Base-by-base conservation (phyloP, 2,113 vertebrate species). In the Oreochromis tanganicae region DNA sequence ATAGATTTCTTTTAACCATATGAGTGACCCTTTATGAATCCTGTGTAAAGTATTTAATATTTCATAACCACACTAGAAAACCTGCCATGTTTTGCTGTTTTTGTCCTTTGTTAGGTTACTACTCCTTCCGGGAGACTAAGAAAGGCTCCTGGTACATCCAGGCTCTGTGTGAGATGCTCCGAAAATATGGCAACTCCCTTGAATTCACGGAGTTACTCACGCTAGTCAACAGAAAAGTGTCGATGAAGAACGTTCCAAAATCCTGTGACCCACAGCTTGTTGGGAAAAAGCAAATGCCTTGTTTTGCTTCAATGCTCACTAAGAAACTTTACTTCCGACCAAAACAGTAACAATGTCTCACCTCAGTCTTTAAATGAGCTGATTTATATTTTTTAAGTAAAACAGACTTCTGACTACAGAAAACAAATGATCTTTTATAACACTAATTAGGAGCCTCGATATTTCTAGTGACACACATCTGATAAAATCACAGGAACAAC, bases 271-370 rank as follows among this genome's bases (percentile, higher is more conserved):
- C 1, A 0, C 92, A 6, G 0, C 95, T 97, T 7, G 94, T 98
- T 11, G 98, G 98, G 14, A 99, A 99, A 94, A 99, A 99, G 83
- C 98, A 99, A 93, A 97, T 99, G 4, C 98, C 98, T 19, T 99
- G 98, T 91, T 99, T 99, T 89, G 96, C 97, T 9, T 99, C 99
- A 1, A 99, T 99, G 99, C 94, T 99, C 66, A 99, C 98, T 13
- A 99, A 98, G 94, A 99, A 98, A 90, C 91, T 99, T 9, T 97
- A 97, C 93, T 97, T 99, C 83, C 66, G 91, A 80, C 94, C 96
- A 17, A 99, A 98, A 89, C 88, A 93, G 55, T 90, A 93, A 80
- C 84, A 10, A 10, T 9, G n/a, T 66, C 12, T 12, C 8, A 50
- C 34, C 13, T 29, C 19, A 48, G n/a, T 34, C 5, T 8, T 32